phyloP scores from a whole-genome alignment of 2,113 vertebrate genomes.

The Emydura subglobosa region DNA sequence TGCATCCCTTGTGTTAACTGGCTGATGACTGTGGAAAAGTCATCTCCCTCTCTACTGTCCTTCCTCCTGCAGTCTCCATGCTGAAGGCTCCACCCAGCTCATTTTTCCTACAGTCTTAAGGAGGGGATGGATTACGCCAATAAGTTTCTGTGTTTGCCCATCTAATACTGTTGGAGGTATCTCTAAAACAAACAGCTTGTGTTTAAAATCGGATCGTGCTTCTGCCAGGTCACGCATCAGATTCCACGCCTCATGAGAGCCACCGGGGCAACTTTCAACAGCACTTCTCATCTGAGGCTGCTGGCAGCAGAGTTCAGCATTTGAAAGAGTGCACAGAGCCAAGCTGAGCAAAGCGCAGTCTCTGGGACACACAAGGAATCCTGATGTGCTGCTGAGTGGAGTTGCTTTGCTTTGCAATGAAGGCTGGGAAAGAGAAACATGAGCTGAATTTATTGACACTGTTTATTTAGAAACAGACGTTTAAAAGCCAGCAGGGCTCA shows the following conservation, averaged over 20 bases:
- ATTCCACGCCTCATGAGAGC: not conserved
- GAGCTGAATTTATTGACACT: not conserved
- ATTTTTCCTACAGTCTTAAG: not conserved
- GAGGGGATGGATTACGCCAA: not conserved
- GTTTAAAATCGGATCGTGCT: accelerated
- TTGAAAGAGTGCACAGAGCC: not conserved
- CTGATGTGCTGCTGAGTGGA: not conserved
- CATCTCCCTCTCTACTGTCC: not conserved
- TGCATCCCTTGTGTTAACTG: not conserved
- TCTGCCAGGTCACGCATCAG: not conserved
- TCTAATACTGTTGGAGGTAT: not conserved
- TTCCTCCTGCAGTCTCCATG: too few relatives aligned
- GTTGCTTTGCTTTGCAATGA: not conserved
- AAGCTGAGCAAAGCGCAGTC: not conserved
- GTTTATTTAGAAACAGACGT: not conserved
- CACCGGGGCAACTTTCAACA: not conserved
- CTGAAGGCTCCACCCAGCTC: not conserved
- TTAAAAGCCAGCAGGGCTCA: not conserved
- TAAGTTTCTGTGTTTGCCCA: not conserved
- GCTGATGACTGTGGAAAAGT: too few relatives aligned
- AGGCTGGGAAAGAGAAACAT: not conserved
- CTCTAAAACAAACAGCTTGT: not conserved
- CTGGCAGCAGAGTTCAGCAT: not conserved
- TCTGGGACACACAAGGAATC: not conserved
- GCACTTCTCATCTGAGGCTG: not conserved